These are phyloP conservation scores for Stenurella melanura DNA, from an alignment of 2,888 invertebrate genomes.

Conservation along the genomic window DNA sequence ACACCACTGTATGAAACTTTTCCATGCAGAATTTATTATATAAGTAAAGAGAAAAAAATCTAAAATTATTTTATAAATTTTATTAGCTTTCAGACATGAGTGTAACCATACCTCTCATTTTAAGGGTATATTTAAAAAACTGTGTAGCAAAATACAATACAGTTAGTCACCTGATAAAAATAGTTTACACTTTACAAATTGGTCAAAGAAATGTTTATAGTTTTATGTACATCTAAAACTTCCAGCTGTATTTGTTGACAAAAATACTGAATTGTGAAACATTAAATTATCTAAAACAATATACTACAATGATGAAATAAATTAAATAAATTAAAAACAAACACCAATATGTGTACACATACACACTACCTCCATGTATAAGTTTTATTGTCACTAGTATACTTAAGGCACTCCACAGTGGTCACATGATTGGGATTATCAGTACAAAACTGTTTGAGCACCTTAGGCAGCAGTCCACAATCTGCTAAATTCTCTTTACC, in stretches of 20 bases:
- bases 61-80: too few species aligned
- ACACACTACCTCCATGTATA: conserved; percentile 75
- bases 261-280: background rate
- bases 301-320: background rate
- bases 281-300: background rate
- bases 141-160: too few species aligned
- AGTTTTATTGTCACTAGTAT: conserved; percentile 77
- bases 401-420: conserved; percentile 81
- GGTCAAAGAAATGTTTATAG: background rate
- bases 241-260: background rate
- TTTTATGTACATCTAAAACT: background rate
- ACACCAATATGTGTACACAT: background rate
- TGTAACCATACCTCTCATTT: too few species aligned
- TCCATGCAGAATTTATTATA: too few species aligned
- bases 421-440: conserved; percentile 75
- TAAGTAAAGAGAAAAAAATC: too few species aligned
- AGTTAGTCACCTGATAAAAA: too few species aligned
- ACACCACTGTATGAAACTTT: too few species aligned
- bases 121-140: too few species aligned
- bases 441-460: conserved; percentile 82
- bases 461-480: conserved; percentile 82
- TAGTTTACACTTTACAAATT: too few species aligned
- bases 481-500: conserved; percentile 91
- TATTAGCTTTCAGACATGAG: too few species aligned
- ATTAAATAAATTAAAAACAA: conserved; percentile 20